phyloP scores from a whole-genome alignment of 2,888 invertebrate species.

The Heliconius hortense region DNA sequence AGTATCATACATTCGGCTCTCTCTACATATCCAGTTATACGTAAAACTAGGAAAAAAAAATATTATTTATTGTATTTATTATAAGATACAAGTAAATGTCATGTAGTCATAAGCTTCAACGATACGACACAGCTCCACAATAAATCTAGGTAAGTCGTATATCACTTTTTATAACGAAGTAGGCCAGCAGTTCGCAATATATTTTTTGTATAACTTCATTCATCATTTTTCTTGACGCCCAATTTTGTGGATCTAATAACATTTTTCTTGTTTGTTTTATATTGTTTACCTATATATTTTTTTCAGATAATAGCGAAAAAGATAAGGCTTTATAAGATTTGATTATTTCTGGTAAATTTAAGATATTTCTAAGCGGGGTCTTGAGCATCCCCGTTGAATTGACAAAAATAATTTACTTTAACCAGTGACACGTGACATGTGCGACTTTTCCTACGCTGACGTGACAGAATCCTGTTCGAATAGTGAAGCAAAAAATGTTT shows the following conservation, averaged over 20 bases:
- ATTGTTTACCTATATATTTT: constrained; percentile 44
- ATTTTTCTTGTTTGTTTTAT: constrained; percentile 50
- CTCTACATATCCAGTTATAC: neutral
- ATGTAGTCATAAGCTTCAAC: neutral
- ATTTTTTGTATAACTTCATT: constrained; percentile 63
- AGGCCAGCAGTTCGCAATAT: constrained; percentile 47
- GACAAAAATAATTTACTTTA: constrained; percentile 34
- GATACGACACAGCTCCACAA: constrained; percentile 47
- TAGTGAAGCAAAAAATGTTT: constrained; percentile 1
- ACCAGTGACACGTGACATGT: constrained; percentile 33
- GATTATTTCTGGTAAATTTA: constrained; percentile 7
- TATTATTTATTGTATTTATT: neutral
- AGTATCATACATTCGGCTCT: neutral
- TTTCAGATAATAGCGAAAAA: constrained; percentile 12
- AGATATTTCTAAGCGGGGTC: constrained; percentile 3
- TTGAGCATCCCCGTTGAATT: constrained; percentile 19
- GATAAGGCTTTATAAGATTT: neutral
- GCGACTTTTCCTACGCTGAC: constrained; percentile 24
- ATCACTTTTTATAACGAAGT: constrained; percentile 39
- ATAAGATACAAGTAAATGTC: neutral
- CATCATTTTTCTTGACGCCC: constrained; percentile 71
- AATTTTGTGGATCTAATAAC: constrained; percentile 65
- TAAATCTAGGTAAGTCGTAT: constrained; percentile 48
- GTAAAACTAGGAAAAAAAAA: neutral
- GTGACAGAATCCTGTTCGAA: constrained; percentile 17